Evolutionary conservation across 2,113 vertebrate species (phyloP).

Genomic region (Rhipidura dahli): DNA sequence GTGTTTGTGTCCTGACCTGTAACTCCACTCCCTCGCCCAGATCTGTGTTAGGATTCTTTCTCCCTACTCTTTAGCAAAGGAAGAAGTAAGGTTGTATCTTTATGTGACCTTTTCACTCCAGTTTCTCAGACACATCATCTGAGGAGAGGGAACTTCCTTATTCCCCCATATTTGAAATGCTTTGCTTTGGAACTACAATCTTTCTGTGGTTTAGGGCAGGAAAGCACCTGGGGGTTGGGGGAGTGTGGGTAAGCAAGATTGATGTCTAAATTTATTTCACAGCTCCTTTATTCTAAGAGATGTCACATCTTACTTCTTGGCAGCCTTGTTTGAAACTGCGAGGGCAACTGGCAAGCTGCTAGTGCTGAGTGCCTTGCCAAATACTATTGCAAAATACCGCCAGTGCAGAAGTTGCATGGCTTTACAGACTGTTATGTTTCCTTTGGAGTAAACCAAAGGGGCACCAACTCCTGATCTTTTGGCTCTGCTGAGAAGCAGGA

Average conservation of each 20-base stretch:
- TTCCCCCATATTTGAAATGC: background rate
- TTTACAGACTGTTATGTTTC: background rate
- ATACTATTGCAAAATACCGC: constrained; percentile 1
- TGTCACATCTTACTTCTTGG: background rate
- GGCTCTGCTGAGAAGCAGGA: background rate
- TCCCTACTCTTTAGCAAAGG: background rate
- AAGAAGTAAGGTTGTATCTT: background rate
- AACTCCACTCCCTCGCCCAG: background rate
- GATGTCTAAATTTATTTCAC: background rate
- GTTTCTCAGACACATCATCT: background rate
- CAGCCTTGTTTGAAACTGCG: background rate
- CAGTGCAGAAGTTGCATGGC: background rate
- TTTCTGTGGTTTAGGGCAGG: background rate
- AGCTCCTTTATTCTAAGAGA: background rate
- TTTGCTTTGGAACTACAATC: background rate
- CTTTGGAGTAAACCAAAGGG: background rate
- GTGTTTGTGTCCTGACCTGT: background rate
- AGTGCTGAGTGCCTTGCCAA: background rate
- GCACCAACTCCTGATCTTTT: background rate
- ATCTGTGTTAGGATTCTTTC: background rate
- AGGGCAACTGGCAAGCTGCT: background rate
- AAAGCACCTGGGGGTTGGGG: background rate
- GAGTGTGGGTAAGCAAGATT: background rate
- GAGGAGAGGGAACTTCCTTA: background rate
- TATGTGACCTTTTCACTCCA: background rate